Conservation (phyloP, 2,797 vertebrate species). For the Xiphorhynchus erythropygius region DNA sequence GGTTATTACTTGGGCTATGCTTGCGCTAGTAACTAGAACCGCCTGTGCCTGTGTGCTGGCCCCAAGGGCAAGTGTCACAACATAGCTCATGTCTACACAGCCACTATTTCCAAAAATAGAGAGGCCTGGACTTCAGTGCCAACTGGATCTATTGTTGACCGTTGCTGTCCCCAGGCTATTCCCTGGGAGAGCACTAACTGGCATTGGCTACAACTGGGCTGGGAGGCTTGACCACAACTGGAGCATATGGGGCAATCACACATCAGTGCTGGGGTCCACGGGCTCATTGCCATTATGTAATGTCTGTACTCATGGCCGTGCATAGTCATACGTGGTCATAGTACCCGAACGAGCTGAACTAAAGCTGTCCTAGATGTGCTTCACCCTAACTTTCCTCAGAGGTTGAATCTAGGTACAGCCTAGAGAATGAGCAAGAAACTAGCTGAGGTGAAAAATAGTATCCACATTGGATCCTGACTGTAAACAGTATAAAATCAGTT, state of each 20-base stretch:
- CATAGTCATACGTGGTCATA: too few relatives aligned
- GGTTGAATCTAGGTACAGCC: neutral
- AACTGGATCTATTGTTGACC: fast-evolving
- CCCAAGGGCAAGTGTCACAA: neutral
- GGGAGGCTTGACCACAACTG: fast-evolving
- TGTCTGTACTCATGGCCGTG: fast-evolving
- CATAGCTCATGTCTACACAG: neutral
- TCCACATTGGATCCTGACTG: neutral
- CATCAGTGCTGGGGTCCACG: fast-evolving
- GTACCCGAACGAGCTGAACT: neutral
- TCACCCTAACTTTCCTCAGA: neutral
- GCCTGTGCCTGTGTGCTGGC: fast-evolving
- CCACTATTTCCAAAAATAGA: neutral
- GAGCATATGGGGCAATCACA: neutral
- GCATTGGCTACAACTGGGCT: neutral
- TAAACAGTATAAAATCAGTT: neutral
- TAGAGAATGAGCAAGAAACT: neutral
- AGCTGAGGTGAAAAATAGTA: neutral
- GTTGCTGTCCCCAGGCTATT: neutral
- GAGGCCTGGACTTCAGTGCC: neutral
- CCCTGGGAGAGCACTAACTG: fast-evolving
- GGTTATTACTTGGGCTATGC: neutral
- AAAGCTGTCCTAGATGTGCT: neutral
- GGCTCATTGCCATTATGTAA: neutral
- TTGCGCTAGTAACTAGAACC: neutral